A percentile compares a stretch with the other conserved stretches of the same genome.
Evolutionary conservation across 2,797 vertebrate genomes (phyloP).

Genomic region (Thamnophis elegans): DNA sequence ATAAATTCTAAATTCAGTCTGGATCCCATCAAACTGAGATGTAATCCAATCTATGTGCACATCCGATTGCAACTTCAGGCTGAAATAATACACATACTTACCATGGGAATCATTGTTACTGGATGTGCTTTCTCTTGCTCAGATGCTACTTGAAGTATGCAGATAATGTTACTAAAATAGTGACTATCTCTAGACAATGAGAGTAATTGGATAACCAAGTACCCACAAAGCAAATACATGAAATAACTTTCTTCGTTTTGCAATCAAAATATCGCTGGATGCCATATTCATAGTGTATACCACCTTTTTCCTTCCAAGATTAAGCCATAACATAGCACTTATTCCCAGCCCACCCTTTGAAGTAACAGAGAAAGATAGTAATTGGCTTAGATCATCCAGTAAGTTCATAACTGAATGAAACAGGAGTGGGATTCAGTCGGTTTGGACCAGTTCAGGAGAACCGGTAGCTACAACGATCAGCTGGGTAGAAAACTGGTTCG

Average conservation of each 20-base stretch:
- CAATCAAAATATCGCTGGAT: not conserved
- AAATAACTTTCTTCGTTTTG: not conserved
- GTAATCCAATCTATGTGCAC: not conserved
- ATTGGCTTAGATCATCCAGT: not conserved
- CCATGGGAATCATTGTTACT: not conserved
- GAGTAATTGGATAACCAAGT: not conserved
- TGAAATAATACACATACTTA: not conserved
- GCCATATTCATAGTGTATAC: not conserved
- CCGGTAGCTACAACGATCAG: no score
- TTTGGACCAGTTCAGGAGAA: no score
- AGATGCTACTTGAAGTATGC: not conserved
- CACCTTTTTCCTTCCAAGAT: not conserved
- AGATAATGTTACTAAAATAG: not conserved
- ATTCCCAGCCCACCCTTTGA: not conserved
- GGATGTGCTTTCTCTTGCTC: not conserved
- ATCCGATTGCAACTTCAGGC: not conserved
- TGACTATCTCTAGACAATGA: not conserved
- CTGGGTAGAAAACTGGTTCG: no score
- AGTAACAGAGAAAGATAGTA: not conserved
- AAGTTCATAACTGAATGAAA: not conserved
- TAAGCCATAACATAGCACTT: not conserved
- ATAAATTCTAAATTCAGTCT: not conserved
- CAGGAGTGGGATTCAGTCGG: no score
- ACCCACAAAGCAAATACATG: no score
- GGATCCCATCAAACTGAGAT: not conserved